These are phyloP conservation scores for Calidris pygmaea DNA, from an alignment of 2,113 vertebrate species.

Conservation along the genomic window DNA sequence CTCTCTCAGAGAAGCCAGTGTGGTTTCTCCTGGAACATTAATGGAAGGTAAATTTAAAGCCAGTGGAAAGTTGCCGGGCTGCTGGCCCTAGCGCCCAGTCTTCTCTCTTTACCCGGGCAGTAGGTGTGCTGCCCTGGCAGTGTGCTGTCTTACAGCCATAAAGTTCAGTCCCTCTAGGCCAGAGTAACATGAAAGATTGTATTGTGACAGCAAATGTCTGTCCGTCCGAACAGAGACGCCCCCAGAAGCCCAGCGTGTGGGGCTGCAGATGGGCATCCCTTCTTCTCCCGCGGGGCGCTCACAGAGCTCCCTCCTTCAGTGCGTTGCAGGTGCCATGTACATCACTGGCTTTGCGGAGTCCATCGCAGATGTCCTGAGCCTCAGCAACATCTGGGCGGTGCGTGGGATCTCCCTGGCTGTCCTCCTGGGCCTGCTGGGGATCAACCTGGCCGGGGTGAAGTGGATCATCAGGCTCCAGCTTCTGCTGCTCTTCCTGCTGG, in stretches of 20 bases:
- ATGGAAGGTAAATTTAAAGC: neutral
- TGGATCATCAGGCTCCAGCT: constrained; percentile 97
- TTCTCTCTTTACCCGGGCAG: accelerated
- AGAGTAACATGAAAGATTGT: neutral
- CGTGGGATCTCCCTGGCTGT: constrained; percentile 85
- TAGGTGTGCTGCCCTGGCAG: neutral
- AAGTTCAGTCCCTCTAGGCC: neutral
- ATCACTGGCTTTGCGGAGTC: constrained; percentile 96
- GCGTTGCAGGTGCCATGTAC: constrained; percentile 97
- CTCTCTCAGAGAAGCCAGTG: neutral
- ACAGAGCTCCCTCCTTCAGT: constrained; percentile 72
- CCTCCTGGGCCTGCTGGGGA: constrained; percentile 89
- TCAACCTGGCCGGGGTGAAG: constrained; percentile 94
- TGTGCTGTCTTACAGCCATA: neutral
- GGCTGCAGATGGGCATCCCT: neutral
- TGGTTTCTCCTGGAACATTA: neutral
- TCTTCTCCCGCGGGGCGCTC: accelerated
- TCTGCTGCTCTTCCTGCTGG: constrained; percentile 88
- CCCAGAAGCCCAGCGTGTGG: accelerated
- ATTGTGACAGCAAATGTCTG: neutral
- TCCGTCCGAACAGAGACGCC: neutral
- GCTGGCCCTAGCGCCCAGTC: neutral
- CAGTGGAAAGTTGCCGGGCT: neutral
- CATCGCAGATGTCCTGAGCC: constrained; percentile 83
- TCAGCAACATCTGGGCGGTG: constrained; percentile 88